Conservation (phyloP, 2,888 invertebrate genomes). For the Drosophila kanekoi region DNA sequence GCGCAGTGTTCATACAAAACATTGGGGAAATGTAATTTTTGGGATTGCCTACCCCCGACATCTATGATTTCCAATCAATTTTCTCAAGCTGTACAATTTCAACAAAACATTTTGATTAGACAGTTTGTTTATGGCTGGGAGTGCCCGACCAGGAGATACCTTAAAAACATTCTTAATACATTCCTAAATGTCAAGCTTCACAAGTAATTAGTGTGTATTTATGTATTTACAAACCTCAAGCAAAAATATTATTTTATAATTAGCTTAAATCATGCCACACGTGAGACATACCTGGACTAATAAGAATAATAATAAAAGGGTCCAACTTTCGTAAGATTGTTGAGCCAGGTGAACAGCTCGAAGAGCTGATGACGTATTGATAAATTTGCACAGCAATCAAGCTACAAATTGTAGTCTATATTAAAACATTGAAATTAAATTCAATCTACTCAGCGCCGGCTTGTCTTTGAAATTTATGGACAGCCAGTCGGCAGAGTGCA, state of each 20-base stretch:
- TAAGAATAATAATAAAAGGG: not conserved
- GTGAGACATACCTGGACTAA: not conserved
- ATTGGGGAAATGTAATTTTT: not conserved
- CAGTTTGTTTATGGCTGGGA: not conserved
- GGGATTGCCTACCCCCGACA: not conserved
- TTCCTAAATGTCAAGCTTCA: not conserved
- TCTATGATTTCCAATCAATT: not conserved
- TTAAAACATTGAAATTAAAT: slow-evolving; percentile 21
- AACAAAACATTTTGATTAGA: not conserved
- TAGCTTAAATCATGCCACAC: not conserved
- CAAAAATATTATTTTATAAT: not conserved
- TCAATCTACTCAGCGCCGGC: slow-evolving; percentile 1
- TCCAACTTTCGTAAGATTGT: not conserved
- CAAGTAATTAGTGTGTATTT: not conserved
- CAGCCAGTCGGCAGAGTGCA: not conserved
- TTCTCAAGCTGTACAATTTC: not conserved
- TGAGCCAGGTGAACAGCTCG: not conserved
- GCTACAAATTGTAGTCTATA: slow-evolving; percentile 15
- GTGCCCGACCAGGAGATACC: no score
- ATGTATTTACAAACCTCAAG: not conserved
- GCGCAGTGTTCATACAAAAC: not conserved
- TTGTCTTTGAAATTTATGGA: slow-evolving; percentile 27
- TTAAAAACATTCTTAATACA: no score
- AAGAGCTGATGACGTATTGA: not conserved
- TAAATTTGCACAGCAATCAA: slow-evolving; percentile 20